Evolutionary conservation across 2,797 vertebrate genomes (phyloP).

Genomic region (Clamator glandarius): DNA sequence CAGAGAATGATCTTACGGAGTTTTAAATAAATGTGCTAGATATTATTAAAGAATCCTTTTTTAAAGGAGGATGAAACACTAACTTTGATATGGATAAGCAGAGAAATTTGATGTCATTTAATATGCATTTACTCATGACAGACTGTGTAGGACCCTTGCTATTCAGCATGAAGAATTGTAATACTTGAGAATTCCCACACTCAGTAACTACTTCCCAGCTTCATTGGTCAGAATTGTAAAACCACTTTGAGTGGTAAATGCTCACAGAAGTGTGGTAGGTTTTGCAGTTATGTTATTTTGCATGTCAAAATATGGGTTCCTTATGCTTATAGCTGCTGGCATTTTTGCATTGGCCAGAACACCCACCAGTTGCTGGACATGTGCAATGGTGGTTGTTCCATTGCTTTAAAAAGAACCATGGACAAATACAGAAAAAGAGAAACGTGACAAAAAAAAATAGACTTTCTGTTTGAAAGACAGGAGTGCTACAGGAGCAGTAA

Average conservation of each 20-base stretch:
- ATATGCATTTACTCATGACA: background rate
- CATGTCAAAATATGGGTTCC: background rate
- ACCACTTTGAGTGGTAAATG: background rate
- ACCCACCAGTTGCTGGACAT: background rate
- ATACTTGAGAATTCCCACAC: conserved; percentile 1
- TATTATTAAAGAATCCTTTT: background rate
- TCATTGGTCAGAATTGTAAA: background rate
- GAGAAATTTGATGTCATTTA: background rate
- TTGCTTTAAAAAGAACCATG: background rate
- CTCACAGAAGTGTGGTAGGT: background rate
- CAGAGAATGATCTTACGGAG: background rate
- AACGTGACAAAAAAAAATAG: background rate
- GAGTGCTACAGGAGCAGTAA: background rate
- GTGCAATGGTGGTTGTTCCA: background rate
- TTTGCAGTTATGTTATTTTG: background rate
- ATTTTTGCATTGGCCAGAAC: background rate
- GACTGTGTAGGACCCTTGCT: background rate
- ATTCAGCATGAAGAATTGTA: background rate
- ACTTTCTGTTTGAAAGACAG: background rate
- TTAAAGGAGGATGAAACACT: background rate
- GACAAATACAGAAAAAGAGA: background rate
- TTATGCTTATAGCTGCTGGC: background rate
- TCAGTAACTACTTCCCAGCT: background rate
- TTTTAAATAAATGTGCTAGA: conserved; percentile 38
- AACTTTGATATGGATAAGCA: background rate